Evolutionary conservation across 2,888 invertebrate genomes (phyloP).

Genomic region (Gibbula magus): DNA sequence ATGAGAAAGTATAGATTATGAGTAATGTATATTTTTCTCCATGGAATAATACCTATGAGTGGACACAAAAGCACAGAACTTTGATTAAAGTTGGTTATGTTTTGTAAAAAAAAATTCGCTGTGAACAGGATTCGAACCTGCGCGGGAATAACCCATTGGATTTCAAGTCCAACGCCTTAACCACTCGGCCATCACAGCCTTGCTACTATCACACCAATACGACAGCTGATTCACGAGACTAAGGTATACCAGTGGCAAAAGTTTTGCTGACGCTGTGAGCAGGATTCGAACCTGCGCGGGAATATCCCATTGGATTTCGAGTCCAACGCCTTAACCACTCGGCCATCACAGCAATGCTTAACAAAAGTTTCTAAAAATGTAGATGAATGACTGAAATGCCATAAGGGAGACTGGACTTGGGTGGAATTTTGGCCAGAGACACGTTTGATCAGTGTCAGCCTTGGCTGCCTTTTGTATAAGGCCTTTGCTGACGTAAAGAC

Average conservation of each 20-base stretch:
- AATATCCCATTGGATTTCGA: constrained; percentile 48
- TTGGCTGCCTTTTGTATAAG: too few relatives aligned
- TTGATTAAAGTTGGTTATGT: background rate
- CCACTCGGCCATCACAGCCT: constrained; percentile 47
- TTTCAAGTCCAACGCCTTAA: constrained; percentile 50
- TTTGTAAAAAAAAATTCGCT: background rate
- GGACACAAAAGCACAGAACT: too few relatives aligned
- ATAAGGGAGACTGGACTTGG: too few relatives aligned
- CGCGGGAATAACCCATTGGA: constrained; percentile 49
- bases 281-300: constrained; percentile 45
- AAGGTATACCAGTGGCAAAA: too few relatives aligned
- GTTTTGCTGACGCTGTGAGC: background rate
- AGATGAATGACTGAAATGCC: too few relatives aligned
- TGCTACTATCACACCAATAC: background rate
- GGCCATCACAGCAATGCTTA: constrained; percentile 40
- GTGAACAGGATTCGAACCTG: constrained; percentile 46
- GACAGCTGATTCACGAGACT: too few relatives aligned
- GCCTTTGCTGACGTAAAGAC: too few relatives aligned
- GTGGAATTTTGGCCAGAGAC: too few relatives aligned
- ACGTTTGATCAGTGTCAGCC: too few relatives aligned
- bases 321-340: constrained; percentile 51
- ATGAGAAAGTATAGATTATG: too few relatives aligned
- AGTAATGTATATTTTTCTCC: too few relatives aligned
- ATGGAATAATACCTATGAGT: too few relatives aligned
- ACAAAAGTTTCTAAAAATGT: background rate